These are phyloP conservation scores for Polypedilum vanderplanki DNA, from an alignment of 1,140 invertebrate species.

Conservation along the genomic window DNA sequence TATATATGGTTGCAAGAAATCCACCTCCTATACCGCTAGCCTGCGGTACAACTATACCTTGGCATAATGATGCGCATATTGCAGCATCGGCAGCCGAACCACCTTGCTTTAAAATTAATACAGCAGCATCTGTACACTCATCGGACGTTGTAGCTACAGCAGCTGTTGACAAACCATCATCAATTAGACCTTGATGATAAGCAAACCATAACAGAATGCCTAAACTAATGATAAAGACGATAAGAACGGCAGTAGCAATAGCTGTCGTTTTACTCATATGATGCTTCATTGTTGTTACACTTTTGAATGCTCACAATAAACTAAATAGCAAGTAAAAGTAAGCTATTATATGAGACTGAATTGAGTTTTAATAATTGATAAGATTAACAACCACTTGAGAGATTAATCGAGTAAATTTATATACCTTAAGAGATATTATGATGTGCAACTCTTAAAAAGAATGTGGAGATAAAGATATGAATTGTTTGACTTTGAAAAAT, in stretches of 20 bases:
- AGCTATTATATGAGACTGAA: no score
- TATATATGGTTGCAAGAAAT: slow-evolving; percentile 70
- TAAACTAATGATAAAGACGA: neutral
- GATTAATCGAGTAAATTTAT: no score
- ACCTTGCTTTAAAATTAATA: slow-evolving; percentile 50
- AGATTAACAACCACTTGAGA: no score
- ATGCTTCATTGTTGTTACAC: neutral
- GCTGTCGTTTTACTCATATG: neutral
- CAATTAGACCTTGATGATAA: neutral
- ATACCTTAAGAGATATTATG: no score
- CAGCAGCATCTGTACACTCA: neutral
- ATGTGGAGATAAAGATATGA: no score
- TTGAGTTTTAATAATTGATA: no score
- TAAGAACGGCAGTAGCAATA: neutral
- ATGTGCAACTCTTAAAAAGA: no score
- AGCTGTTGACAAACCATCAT: neutral
- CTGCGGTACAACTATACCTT: slow-evolving; percentile 69
- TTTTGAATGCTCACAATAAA: no score
- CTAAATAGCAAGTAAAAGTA: no score
- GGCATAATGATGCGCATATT: slow-evolving; percentile 72
- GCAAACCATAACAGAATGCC: neutral
- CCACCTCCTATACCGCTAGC: slow-evolving; percentile 79
- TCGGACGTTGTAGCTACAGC: neutral
- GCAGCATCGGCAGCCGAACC: slow-evolving; percentile 79
- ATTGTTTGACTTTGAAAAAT: no score